phyloP scores from a whole-genome alignment of 2,888 invertebrate genomes.

The Margaritifera margaritifera region DNA sequence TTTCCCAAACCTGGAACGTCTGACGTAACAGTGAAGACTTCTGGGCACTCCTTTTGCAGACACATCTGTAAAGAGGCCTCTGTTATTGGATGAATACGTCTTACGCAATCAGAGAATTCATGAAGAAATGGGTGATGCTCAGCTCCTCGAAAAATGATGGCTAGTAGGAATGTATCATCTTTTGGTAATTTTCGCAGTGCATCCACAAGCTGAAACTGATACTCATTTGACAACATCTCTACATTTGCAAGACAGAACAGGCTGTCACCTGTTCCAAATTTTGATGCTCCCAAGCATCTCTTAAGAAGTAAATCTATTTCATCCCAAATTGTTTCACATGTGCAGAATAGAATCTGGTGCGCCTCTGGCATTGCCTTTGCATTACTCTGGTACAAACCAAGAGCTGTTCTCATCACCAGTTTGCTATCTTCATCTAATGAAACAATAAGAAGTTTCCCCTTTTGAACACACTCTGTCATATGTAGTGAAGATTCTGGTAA shows the following conservation, averaged over 20 bases:
- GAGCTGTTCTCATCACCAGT: conserved; percentile 34
- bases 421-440: conserved; percentile 37
- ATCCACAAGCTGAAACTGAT: conserved; percentile 42
- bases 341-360: conserved; percentile 44
- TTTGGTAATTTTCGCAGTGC: conserved; percentile 15
- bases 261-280: neutral
- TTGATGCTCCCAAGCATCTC: conserved; percentile 30
- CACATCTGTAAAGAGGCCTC: no score
- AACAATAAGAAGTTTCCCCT: conserved; percentile 32
- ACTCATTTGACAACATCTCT: conserved; percentile 39
- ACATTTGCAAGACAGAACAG: conserved; percentile 46
- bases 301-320: conserved; percentile 39
- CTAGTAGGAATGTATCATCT: conserved; percentile 18
- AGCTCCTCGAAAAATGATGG: conserved; percentile 44
- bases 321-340: conserved; percentile 36
- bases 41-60: conserved; percentile 3
- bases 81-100: neutral
- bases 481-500: no score
- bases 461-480: conserved; percentile 34
- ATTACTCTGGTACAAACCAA: conserved; percentile 40
- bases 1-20: conserved; percentile 37
- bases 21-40: conserved; percentile 26
- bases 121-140: conserved; percentile 41
- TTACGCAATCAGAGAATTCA: conserved; percentile 16
- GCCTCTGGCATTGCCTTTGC: conserved; percentile 40